Conservation (phyloP, 2,797 vertebrate species). For the Crenuchus spilurus region DNA sequence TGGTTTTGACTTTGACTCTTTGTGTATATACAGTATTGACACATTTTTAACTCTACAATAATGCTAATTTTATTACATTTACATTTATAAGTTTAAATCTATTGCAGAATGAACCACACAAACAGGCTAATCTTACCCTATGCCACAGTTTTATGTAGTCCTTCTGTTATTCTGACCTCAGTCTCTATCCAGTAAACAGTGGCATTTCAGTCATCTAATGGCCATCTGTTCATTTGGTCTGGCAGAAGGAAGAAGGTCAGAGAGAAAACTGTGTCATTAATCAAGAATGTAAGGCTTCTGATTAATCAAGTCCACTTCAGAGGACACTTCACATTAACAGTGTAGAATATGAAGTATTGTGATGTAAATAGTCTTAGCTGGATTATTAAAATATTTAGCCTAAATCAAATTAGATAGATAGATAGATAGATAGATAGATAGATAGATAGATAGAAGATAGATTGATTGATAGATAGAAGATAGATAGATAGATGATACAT, state of each 20-base stretch:
- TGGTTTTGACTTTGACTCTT: no score
- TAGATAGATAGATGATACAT: no score
- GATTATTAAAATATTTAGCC: not conserved
- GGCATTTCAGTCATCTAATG: conserved; percentile 24
- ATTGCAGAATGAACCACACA: no score
- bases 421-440: no score
- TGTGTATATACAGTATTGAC: no score
- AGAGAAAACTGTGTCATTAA: conserved; percentile 34
- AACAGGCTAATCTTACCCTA: not conserved
- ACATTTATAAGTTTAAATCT: no score
- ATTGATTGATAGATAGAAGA: no score
- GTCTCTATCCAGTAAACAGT: conserved; percentile 12
- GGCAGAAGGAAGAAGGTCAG: conserved; percentile 34
- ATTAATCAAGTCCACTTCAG: conserved; percentile 15
- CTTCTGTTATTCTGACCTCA: conserved; percentile 25
- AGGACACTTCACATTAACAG: not conserved
- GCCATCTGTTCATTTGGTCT: conserved; percentile 36
- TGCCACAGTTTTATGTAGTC: not conserved
- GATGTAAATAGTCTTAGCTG: not conserved
- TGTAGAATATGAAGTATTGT: not conserved
- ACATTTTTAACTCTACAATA: no score
- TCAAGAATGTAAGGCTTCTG: conserved; percentile 10
- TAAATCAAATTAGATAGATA: no score
- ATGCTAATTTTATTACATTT: no score
- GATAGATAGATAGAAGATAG: no score